Evolutionary conservation across 2,888 invertebrate species (phyloP).

Genomic region (Adelognathus sp.): DNA sequence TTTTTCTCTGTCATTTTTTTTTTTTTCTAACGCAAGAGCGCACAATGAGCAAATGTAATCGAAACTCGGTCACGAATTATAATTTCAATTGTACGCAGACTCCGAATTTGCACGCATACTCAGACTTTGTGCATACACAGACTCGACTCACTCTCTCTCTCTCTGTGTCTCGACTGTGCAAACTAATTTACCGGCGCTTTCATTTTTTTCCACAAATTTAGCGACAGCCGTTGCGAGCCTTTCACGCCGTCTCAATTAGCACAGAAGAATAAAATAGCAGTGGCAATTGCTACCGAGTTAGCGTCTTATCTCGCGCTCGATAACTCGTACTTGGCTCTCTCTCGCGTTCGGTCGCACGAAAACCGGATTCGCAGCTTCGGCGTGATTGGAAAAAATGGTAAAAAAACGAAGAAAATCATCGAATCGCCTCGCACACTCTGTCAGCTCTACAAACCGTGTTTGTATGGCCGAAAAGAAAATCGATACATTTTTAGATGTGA

Average conservation of each 20-base stretch:
- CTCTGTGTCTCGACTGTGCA: too few species aligned
- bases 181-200: slow-evolving; percentile 13
- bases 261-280: too few species aligned
- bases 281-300: background rate
- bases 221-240: slow-evolving; percentile 7
- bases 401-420: too few species aligned
- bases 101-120: background rate
- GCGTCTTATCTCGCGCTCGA: background rate
- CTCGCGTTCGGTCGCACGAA: too few species aligned
- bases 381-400: background rate
- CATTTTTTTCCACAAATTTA: slow-evolving; percentile 8
- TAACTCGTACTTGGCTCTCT: too few species aligned
- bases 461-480: slow-evolving; percentile 23
- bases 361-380: background rate
- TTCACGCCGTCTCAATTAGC: slow-evolving; percentile 27
- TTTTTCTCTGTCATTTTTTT: background rate
- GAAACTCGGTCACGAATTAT: background rate
- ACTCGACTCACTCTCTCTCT: too few species aligned
- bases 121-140: too few species aligned
- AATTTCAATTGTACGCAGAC: background rate
- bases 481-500: background rate
- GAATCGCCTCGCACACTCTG: too few species aligned
- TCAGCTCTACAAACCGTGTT: too few species aligned
- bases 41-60: background rate
- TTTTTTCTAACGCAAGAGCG: background rate